phyloP scores from a whole-genome alignment of 2,797 vertebrate genomes.

The Anas capensis region DNA sequence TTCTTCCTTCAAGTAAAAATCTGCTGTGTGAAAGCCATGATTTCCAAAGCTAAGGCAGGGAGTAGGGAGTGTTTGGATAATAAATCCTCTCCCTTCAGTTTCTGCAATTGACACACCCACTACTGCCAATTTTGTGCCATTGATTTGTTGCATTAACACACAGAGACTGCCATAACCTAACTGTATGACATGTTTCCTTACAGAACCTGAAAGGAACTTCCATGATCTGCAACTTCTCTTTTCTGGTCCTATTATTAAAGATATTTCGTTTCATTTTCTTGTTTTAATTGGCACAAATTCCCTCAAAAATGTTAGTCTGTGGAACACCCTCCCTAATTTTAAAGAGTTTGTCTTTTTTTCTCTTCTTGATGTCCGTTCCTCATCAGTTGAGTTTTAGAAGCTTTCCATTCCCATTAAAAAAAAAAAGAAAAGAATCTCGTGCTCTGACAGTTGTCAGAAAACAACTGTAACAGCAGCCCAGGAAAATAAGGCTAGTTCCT shows the following conservation, averaged over 20 bases:
- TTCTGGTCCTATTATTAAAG: constrained; percentile 64
- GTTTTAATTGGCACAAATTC: constrained; percentile 58
- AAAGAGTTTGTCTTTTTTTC: constrained; percentile 46
- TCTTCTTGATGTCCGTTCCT: constrained; percentile 47
- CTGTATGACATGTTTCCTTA: not conserved
- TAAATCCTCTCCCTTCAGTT: not conserved
- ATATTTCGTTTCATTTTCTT: constrained; percentile 55
- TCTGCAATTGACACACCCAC: not conserved
- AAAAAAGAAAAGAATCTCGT: not conserved
- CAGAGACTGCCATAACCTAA: not conserved
- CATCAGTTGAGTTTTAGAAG: constrained; percentile 35
- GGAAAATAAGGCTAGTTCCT: constrained; percentile 4
- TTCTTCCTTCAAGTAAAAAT: constrained; percentile 35
- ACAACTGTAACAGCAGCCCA: not conserved
- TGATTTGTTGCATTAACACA: constrained; percentile 2
- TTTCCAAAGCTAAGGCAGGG: not conserved
- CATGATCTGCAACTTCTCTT: constrained; percentile 29
- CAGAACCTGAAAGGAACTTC: not conserved
- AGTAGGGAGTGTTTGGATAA: not conserved
- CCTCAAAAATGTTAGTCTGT: constrained; percentile 11
- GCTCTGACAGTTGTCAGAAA: not conserved
- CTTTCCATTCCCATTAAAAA: constrained; percentile 51
- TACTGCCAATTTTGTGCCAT: not conserved
- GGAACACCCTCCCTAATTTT: constrained; percentile 14
- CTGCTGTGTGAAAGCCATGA: not conserved